Base-by-base conservation (phyloP, 2,113 vertebrate genomes). In the Anoura caudifer region DNA sequence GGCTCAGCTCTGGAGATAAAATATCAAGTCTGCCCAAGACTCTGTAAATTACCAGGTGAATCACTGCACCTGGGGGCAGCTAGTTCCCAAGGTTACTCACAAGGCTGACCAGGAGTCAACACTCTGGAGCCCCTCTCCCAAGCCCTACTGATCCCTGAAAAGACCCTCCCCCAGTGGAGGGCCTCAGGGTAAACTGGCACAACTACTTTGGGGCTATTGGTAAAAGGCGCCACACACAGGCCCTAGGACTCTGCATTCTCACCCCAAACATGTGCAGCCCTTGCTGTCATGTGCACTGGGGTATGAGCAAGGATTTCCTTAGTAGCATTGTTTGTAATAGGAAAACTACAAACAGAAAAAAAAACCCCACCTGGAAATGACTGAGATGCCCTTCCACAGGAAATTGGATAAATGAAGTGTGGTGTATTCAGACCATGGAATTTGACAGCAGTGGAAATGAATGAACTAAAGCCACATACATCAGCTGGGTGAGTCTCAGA, bases 1-100 rank as follows among this genome's bases (percentile, higher is more conserved):
- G 38, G 69, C 87, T 82, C 47, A 31, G 80, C 43, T 65, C 85
- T 70, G 69, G 50, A 97, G 95, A 87, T 79, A 80, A 82, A 82
- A 59, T n/a, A 43, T 61, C 43, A 7, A 61, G 75, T 45, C 43
- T 6, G 43, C 45, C n/a, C 56, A 3, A 7, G 2, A 45, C 94
- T 50, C 75, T n/a, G 33, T 75, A 79, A 84, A 82, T 38, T 36
- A n/a, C 94, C 52, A 13, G 1, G 19, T 67, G 63, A 94, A 56
- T 28, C 47, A 47, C 26, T 11, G 5, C 9, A 19, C 75, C 24
- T 1, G 17, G 14, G 26, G 24, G 31, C 17, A 47, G 77, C 24
- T 77, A 52, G 47, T 84, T 61, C 52, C 83, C 93, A 87, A 91
- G 75, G 87, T 52, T 47, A 86, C 33, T 8, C 65, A 77, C 61